Conservation (phyloP, 2,888 invertebrate species). For the Epicampocera succincta region DNA sequence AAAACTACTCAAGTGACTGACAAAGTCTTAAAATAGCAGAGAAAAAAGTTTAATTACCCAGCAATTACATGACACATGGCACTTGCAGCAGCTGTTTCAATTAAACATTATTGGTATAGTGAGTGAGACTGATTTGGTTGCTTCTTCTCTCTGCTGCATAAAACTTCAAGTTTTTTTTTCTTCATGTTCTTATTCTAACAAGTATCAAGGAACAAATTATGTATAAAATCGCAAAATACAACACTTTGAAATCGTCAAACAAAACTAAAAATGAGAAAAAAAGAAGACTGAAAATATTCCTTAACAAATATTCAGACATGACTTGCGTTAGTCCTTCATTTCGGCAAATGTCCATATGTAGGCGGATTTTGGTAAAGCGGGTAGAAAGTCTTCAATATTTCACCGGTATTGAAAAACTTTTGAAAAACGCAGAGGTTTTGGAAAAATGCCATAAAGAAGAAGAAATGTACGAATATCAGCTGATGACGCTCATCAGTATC, state of each 20-base stretch:
- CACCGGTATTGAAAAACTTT: no score
- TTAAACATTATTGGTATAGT: slow-evolving; percentile 46
- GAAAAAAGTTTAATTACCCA: slow-evolving; percentile 29
- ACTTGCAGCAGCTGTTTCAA: slow-evolving; percentile 50
- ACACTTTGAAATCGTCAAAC: slow-evolving; percentile 48
- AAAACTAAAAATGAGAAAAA: neutral
- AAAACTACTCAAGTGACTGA: neutral
- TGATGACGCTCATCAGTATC: no score
- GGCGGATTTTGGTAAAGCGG: no score
- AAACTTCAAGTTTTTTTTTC: slow-evolving; percentile 36
- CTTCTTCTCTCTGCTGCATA: slow-evolving; percentile 13
- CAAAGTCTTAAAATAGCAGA: neutral
- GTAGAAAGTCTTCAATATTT: no score
- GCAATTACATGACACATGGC: slow-evolving; percentile 55
- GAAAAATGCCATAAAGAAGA: no score
- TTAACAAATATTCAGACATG: no score
- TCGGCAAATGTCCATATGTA: no score
- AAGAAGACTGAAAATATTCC: no score
- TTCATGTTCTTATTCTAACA: neutral
- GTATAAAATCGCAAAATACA: slow-evolving; percentile 57
- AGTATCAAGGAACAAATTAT: slow-evolving; percentile 36
- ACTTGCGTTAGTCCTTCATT: no score
- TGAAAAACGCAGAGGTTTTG: no score
- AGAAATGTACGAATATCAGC: no score
- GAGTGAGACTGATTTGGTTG: slow-evolving; percentile 15